A percentile compares a stretch with the other conserved stretches of the same genome.
Conservation (phyloP, 2,113 vertebrate genomes). For the Elaphurus davidianus region DNA sequence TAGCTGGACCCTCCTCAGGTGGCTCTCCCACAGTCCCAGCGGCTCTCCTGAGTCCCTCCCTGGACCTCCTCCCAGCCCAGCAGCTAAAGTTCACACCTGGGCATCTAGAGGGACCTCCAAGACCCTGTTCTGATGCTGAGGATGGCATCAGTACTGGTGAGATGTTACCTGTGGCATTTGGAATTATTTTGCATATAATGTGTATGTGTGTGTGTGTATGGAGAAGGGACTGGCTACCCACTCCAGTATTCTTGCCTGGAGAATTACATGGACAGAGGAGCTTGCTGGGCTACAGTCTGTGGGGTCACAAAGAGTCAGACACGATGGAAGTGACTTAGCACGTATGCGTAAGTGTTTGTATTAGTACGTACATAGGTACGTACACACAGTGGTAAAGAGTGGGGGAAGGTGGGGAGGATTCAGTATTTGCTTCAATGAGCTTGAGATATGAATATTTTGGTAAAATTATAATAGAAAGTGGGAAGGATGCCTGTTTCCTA, state of each 20-base stretch:
- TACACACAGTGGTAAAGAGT: not conserved
- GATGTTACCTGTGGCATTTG: not conserved
- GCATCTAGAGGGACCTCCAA: not conserved
- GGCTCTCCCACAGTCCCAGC: not conserved
- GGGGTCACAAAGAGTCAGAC: not conserved
- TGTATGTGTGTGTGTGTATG: not conserved
- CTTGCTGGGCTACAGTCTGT: not conserved
- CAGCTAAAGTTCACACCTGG: not conserved
- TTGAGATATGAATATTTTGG: not conserved
- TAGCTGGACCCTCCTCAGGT: not conserved
- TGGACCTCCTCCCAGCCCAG: not conserved
- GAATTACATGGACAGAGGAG: not conserved
- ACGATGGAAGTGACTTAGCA: not conserved
- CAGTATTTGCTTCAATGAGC: not conserved
- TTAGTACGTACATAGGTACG: not conserved
- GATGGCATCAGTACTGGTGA: not conserved
- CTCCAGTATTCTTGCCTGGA: not conserved
- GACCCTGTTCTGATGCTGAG: not conserved
- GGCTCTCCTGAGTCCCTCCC: not conserved
- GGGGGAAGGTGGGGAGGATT: not conserved
- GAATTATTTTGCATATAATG: not conserved
- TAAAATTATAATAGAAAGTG: not conserved
- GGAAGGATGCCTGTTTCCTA: not conserved
- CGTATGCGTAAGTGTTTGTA: accelerated
- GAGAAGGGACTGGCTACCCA: not conserved